Conservation (phyloP, 2,888 invertebrate species). For the Nemoura dubitans region DNA sequence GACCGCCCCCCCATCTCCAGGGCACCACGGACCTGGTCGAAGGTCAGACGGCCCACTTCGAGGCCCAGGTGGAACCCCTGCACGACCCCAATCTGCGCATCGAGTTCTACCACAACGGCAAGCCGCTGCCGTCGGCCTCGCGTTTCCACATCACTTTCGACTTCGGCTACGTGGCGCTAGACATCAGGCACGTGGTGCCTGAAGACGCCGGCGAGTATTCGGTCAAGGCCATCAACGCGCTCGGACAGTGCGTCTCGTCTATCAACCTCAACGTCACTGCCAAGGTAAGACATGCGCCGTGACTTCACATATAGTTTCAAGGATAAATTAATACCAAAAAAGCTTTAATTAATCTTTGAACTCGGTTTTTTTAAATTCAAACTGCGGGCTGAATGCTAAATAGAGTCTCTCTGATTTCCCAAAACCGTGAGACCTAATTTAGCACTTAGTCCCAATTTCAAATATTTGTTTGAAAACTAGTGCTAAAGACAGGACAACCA, state of each 20-base stretch:
- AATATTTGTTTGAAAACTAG: no score
- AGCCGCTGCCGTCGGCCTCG: slow-evolving; percentile 87
- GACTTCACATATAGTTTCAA: no score
- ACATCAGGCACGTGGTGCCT: slow-evolving; percentile 91
- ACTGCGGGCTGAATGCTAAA: no score
- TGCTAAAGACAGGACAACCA: no score
- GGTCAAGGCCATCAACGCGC: slow-evolving; percentile 88
- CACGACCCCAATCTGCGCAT: slow-evolving; percentile 90
- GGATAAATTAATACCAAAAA: no score
- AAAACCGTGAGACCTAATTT: no score
- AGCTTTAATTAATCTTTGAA: no score
- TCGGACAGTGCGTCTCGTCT: slow-evolving; percentile 88
- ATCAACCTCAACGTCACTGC: slow-evolving; percentile 80
- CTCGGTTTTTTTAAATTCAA: no score
- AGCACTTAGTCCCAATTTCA: no score
- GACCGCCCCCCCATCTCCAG: slow-evolving; percentile 57
- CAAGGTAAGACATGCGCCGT: slow-evolving; percentile 54
- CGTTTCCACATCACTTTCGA: slow-evolving; percentile 96
- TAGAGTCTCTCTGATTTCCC: no score
- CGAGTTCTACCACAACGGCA: slow-evolving; percentile 92
- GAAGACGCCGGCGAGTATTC: slow-evolving; percentile 97
- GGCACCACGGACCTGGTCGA: slow-evolving; percentile 90
- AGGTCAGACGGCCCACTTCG: slow-evolving; percentile 94
- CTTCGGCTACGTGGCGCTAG: slow-evolving; percentile 96
- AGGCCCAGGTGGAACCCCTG: slow-evolving; percentile 90